Evolutionary conservation across 1,140 invertebrate species (phyloP), one percentile per base, ranked within the genome.

Genomic region (Bursaphelenchus mucronatus): DNA sequence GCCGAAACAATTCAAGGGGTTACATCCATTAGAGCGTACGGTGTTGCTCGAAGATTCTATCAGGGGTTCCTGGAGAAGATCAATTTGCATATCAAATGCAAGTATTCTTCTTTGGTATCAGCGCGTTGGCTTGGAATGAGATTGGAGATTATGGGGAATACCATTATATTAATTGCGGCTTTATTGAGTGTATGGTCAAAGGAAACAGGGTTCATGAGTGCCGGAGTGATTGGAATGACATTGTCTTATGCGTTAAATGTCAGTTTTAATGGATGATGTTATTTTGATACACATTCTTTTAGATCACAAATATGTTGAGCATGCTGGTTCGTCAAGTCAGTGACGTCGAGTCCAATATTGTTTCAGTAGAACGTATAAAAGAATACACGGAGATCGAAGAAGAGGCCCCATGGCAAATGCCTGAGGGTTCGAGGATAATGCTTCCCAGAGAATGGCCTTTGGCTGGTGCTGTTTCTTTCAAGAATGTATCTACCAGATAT

Each of bases 131-230:
- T 95, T 39, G 89, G 90, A 0, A 86, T 96, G 5, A 84, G 92
- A 43, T 84, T 97, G 61, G 93, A 96, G 82, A 90, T 93, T 86
- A 87, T 93, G 54, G 91, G 91, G 61, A 94, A 93, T 83, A 82
- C 90, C 44, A 90, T 96, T 68, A 91, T 96, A 66, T 87, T 96
- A 71, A 90, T 90, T 78, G 87, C 92, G 57, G 88, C 91, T 0
- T 75, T 94, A 17, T 92, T 96, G 82, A 88, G 90, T 63, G 92
- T 96, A 2, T 77, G 91, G 40, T 86, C 85, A 41, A 86, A 88
- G 63, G 86, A 89, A 64, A 86, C 63, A 46, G 65, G 65, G 5
- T 55, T 30, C 53, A 63, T 85, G 4, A 82, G 76, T 41, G 81
- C 90, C 15, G 91, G 91, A 52, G 81, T 90, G 52, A 90, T 94